Base-by-base conservation (phyloP, 2,888 invertebrate genomes). In the Petrolisthes manimaculis region DNA sequence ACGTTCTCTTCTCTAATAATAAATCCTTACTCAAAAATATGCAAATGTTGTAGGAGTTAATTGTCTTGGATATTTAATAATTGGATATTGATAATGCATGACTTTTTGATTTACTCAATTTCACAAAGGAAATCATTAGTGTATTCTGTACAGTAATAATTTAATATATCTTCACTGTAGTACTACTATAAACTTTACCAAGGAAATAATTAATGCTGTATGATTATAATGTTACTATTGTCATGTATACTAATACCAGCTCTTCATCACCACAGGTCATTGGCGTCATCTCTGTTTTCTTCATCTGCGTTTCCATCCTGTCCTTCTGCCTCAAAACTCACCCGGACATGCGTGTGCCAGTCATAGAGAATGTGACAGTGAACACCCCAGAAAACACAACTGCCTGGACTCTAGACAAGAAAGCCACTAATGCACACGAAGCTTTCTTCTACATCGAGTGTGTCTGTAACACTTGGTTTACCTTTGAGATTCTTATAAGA, bases 261-360 rank as follows among this genome's bases (percentile, higher is more conserved):
- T 83, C 6, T 75, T 14, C 74, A 51, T 61, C 56, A 51, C 51
- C 78, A 54, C 96, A 99, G 99, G 96, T 98, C 92, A 97, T 99
- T 93, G 99, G 99, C 92, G 97, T 99, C 92, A 96, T 99, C 93
- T 99, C 99, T 92, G 98, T 99, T 93, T 99, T 99, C 95, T 99
- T 99, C 95, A 99, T 99, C 94, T 98, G 99, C 94, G 97, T 99
- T 92, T 99, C 99, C 92, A 99, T 99, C 93, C 95, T 99, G 93
- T 98, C 99, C 92, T 99, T 99, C 95, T 99, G 99, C 94, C 95
- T 99, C 93, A 99, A 99, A 95, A 99, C 99, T 81, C 99, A 99
- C 94, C 99, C 99, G 91, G 99, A 98, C 94, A 97, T 99, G 97
- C 95, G 98, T 92, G 93, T 93, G 92, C 98, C 98, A 91, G 95